Evolutionary conservation across 30 jellyfish, hydroid and myxozoan species (phyloP), one percentile per base, ranked within the genome.

Genomic region (Sanderia malayensis): DNA sequence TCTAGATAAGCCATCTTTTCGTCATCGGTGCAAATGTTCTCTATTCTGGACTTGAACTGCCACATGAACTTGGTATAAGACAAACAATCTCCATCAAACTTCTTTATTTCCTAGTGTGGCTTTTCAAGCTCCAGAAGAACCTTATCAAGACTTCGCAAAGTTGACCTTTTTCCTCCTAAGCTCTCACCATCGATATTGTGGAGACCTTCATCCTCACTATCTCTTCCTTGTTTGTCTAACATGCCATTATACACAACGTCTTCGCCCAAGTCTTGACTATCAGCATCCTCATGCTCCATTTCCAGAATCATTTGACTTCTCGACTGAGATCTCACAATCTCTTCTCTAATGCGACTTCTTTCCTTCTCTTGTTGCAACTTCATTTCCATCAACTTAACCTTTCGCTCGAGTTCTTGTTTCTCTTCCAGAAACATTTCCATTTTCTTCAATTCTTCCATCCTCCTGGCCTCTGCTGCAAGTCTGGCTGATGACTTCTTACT

Each of bases 31-130:
- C 75, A 29, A 55, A 32, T 55, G 9, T 55, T 20, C 28, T n/a
- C 31, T 73, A 37, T 37, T 37, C 52, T 37, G 52, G 52, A 37
- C 13, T 37, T 37, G 52, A 37, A 37, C 52, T 37, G 85, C 46
- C 85, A 30, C 75, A 73, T 21, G 75, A 73, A 73, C 31, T 59
- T 58, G 49, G 19, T 53, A 66, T 29, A 73, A 73, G 46, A 57
- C 85, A 73, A 44, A 64, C 75, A 59, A 32, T 73, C 75, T 53
- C 75, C 85, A 34, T 74, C 77, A 58, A 74, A 74, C 77, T 61
- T 59, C 47, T 74, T 59, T 9, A 74, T 74, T 34, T 74, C 86
- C 86, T 37, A 59, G 25, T 32, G 58, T 53, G 86, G 86, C 59
- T 41, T 74, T 74, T 74, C 67, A 33, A 74, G 73, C 21, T 71